Conservation (phyloP, 2,888 invertebrate genomes). For the Cremastinae sp. region DNA sequence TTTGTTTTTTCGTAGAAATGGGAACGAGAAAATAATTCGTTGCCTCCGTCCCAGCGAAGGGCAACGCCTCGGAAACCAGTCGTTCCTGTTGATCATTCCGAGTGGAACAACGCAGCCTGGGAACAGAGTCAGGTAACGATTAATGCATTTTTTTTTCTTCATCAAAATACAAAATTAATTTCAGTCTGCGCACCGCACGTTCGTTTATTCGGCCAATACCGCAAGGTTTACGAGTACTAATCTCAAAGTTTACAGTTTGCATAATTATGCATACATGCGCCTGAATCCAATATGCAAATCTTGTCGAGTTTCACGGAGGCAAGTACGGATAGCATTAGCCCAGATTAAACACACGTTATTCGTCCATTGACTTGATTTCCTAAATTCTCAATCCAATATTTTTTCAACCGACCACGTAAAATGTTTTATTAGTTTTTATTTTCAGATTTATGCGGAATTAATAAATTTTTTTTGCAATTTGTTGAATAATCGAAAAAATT, state of each 20-base stretch:
- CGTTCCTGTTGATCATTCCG: constrained; percentile 77
- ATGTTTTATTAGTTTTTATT: no score
- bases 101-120: constrained; percentile 83
- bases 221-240: neutral
- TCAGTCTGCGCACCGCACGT: constrained; percentile 9
- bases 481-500: no score
- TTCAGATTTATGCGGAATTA: no score
- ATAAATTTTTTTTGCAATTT: no score
- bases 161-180: neutral
- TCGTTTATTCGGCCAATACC: constrained; percentile 2
- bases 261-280: constrained; percentile 55
- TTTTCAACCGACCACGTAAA: neutral
- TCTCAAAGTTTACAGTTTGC: constrained; percentile 33
- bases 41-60: constrained; percentile 82
- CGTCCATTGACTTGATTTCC: constrained; percentile 15
- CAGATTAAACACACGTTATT: constrained; percentile 30
- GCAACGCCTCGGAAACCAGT: constrained; percentile 82
- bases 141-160: neutral
- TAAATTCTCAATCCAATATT: constrained; percentile 1
- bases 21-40: constrained; percentile 83
- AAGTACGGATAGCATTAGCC: constrained; percentile 38
- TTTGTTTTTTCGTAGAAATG: constrained; percentile 81
- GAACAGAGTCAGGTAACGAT: constrained; percentile 81
- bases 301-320: constrained; percentile 42
- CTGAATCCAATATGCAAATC: constrained; percentile 46